Evolutionary conservation across 2,113 vertebrate genomes (phyloP).

Genomic region (Phyllostomus hastatus): DNA sequence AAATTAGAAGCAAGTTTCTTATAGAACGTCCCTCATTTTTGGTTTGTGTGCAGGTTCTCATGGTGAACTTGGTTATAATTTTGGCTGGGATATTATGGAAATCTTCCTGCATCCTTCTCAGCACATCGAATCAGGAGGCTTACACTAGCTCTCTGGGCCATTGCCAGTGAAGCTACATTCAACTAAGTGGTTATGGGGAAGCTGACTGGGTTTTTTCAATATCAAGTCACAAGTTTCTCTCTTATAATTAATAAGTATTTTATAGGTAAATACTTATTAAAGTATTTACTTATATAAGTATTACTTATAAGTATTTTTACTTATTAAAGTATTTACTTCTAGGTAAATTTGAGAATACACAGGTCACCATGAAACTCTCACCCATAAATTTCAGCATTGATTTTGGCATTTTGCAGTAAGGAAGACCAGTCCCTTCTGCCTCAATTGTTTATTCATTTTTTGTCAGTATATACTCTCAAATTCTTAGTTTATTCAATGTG

Average conservation of each 20-base stretch:
- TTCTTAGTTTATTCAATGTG: not conserved
- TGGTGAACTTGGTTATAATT: not conserved
- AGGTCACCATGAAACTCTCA: not conserved
- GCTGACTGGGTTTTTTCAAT: not conserved
- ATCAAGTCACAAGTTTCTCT: not conserved
- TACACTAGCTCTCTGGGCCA: too few relatives aligned
- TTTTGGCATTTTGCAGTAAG: not conserved
- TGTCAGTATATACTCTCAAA: not conserved
- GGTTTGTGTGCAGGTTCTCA: too few relatives aligned
- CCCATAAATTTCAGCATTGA: not conserved
- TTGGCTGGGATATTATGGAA: not conserved
- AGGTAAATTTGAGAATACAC: not conserved
- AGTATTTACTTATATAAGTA: too few relatives aligned
- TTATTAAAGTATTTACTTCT: too few relatives aligned
- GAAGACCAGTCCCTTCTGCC: not conserved
- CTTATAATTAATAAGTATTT: not conserved
- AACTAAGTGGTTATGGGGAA: not conserved
- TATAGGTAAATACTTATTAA: not conserved
- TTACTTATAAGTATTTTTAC: too few relatives aligned
- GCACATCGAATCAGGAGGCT: too few relatives aligned
- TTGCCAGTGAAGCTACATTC: rapidly evolving
- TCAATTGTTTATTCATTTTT: not conserved
- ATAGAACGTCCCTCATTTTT: not conserved
- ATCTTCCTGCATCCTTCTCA: not conserved
- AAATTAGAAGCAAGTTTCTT: not conserved